phyloP scores from a whole-genome alignment of 2,888 invertebrate genomes.

The Prenolepis imparis region DNA sequence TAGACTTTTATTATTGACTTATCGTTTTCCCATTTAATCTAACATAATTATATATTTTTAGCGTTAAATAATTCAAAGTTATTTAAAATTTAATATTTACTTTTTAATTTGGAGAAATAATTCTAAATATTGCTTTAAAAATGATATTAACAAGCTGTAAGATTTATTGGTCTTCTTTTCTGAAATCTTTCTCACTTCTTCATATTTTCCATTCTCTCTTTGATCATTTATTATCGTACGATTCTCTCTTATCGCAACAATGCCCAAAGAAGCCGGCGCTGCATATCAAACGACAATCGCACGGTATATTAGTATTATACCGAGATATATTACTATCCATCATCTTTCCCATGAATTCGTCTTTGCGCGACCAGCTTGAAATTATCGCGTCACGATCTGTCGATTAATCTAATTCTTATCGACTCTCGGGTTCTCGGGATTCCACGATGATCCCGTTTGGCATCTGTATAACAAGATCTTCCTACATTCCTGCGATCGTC shows the following conservation, averaged over 20 bases:
- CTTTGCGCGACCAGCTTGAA: background rate
- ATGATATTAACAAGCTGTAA: background rate
- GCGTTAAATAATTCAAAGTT: background rate
- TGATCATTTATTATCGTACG: slow-evolving; percentile 3
- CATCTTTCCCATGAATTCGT: slow-evolving; percentile 8
- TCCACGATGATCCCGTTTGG: slow-evolving; percentile 29
- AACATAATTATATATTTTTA: background rate
- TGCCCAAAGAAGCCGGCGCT: background rate
- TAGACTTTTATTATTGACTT: slow-evolving; percentile 3
- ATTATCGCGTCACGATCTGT: slow-evolving; percentile 9
- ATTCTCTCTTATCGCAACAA: background rate
- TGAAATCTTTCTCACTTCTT: background rate
- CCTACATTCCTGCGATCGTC: slow-evolving; percentile 63
- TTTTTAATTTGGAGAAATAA: background rate
- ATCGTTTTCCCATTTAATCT: background rate
- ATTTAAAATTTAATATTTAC: background rate
- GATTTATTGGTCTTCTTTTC: background rate
- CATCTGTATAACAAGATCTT: slow-evolving; percentile 66
- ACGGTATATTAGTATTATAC: background rate
- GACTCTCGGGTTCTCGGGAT: slow-evolving; percentile 9
- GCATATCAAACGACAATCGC: background rate
- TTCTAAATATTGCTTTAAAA: background rate
- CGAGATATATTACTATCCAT: slow-evolving; percentile 6
- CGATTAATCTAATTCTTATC: slow-evolving; percentile 43
- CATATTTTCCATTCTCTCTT: background rate